phyloP scores from a whole-genome alignment of 2,888 invertebrate genomes.

The Labia minor region DNA sequence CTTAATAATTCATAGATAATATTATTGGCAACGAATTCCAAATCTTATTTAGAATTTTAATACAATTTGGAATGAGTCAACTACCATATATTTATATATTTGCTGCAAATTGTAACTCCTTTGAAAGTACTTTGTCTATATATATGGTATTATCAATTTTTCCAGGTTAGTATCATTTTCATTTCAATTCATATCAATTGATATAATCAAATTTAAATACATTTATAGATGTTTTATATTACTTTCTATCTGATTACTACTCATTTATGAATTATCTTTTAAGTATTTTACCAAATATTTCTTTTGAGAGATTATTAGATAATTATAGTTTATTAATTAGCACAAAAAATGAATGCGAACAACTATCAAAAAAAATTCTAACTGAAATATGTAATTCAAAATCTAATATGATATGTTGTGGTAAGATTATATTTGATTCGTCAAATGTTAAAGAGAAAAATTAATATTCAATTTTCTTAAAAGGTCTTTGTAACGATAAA shows the following conservation, averaged over 20 bases:
- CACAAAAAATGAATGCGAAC: neutral
- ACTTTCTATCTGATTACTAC: neutral
- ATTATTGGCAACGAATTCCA: neutral
- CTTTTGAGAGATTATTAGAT: neutral
- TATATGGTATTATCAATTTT: neutral
- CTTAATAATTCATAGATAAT: neutral
- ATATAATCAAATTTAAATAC: no score
- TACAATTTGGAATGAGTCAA: neutral
- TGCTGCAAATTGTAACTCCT: neutral
- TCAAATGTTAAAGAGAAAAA: no score
- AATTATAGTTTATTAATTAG: neutral
- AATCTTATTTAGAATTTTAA: neutral
- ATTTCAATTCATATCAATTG: no score
- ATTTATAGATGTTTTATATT: neutral
- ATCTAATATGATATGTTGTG: neutral
- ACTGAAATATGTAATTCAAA: neutral
- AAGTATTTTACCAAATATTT: neutral
- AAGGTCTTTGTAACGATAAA: neutral
- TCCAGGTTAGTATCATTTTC: no score
- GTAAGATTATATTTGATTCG: neutral
- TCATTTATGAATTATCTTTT: neutral
- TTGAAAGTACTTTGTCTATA: neutral
- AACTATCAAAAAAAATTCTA: neutral
- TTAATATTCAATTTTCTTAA: neutral
- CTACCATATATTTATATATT: neutral